Evolutionary conservation across 2,888 invertebrate species (phyloP).

Genomic region (Cacoxenus indagator): DNA sequence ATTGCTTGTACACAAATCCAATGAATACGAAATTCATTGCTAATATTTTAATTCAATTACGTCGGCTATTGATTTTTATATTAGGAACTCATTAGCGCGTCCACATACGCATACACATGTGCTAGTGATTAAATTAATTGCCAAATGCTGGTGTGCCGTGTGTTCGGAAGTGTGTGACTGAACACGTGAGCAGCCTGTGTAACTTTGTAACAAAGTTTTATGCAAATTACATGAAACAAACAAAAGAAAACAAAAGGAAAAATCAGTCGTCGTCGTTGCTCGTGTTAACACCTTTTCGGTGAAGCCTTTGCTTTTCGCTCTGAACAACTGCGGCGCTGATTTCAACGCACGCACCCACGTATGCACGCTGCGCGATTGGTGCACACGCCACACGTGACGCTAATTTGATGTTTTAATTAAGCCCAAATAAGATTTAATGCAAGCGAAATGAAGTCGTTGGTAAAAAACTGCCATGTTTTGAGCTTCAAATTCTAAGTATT

Average conservation of each 20-base stretch:
- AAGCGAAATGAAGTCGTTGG: not conserved
- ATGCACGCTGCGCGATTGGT: not conserved
- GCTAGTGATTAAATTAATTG: constrained; percentile 8
- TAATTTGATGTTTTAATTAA: constrained; percentile 44
- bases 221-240: constrained; percentile 2
- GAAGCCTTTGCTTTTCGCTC: not conserved
- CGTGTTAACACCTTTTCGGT: constrained; percentile 1
- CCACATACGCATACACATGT: not conserved
- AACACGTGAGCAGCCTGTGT: constrained; percentile 9
- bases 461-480: constrained; percentile 14
- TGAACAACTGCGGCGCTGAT: not conserved
- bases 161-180: not conserved
- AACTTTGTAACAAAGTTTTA: constrained; percentile 3
- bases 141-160: not conserved
- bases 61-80: constrained; percentile 19
- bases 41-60: constrained; percentile 17
- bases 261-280: not conserved
- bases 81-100: constrained; percentile 19
- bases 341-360: not conserved
- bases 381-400: constrained; percentile 29
- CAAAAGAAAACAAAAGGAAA: not conserved
- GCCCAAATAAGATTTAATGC: constrained; percentile 40
- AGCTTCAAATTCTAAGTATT: too few species aligned
- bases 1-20: not conserved
- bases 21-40: constrained; percentile 6